These are phyloP conservation scores for Drosophila serrata DNA, from an alignment of 1,140 invertebrate species.

Conservation along the genomic window DNA sequence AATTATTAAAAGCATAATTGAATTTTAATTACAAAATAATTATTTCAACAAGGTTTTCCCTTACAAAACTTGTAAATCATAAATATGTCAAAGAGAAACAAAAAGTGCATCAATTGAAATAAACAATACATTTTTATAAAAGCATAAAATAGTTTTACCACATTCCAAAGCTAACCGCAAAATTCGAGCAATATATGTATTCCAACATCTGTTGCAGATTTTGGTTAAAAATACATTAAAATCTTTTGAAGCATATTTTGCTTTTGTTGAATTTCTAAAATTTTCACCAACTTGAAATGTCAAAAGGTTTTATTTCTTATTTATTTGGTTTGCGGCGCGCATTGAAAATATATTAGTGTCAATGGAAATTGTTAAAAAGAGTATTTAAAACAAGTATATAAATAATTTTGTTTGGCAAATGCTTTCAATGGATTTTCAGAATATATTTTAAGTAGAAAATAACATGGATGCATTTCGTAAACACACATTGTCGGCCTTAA, in stretches of 20 bases:
- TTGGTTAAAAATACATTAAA: background rate
- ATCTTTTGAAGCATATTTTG: background rate
- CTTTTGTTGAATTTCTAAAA: background rate
- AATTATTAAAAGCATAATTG: constrained; percentile 29
- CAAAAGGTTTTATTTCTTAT: background rate
- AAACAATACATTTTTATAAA: background rate
- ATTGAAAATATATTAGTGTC: background rate
- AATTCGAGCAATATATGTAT: background rate
- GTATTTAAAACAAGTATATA: background rate
- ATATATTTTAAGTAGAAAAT: background rate
- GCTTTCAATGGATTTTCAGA: background rate
- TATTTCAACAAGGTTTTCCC: background rate
- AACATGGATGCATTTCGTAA: background rate
- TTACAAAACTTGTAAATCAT: background rate
- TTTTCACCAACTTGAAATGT: background rate
- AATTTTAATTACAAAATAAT: constrained; percentile 36
- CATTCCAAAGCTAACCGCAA: constrained; percentile 23
- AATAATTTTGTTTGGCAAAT: background rate
- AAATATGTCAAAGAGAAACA: background rate
- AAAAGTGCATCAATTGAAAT: background rate
- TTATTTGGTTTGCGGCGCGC: background rate
- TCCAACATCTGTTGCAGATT: background rate
- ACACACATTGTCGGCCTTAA: background rate
- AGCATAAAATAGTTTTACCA: background rate
- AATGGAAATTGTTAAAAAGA: background rate